Evolutionary conservation across 2,888 invertebrate species (phyloP).

Genomic region (Xestia sexstrigata): DNA sequence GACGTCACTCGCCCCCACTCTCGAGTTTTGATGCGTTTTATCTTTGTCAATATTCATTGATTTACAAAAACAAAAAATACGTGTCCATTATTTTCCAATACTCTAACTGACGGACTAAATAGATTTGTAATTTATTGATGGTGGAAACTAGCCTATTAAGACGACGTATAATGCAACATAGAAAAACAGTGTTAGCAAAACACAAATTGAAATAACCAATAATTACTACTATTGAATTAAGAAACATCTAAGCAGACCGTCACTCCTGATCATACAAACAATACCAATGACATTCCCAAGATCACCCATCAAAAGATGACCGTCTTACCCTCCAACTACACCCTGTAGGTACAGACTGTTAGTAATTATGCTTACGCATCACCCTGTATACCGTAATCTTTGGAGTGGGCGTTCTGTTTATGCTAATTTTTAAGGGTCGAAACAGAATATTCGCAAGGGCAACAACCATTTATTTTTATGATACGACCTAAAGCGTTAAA

Average conservation of each 20-base stretch:
- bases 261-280: neutral
- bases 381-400: conserved; percentile 64
- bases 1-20: no score
- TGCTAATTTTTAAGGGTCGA: conserved; percentile 74
- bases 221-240: neutral
- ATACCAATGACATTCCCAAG: conserved; percentile 18
- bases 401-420: conserved; percentile 68
- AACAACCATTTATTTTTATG: conserved; percentile 76
- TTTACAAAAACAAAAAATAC: no score
- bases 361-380: conserved; percentile 63
- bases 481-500: conserved; percentile 71
- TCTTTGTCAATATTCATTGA: no score
- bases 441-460: conserved; percentile 73
- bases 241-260: neutral
- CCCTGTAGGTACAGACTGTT: conserved; percentile 23
- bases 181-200: neutral
- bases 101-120: no score
- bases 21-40: no score
- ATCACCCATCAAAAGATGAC: conserved; percentile 35
- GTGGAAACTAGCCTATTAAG: no score
- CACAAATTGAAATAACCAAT: neutral
- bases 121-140: no score
- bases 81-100: no score
- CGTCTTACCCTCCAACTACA: conserved; percentile 46
- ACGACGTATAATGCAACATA: neutral